phyloP scores from a whole-genome alignment of 2,113 vertebrate genomes.

The Colistium nudipinnis region DNA sequence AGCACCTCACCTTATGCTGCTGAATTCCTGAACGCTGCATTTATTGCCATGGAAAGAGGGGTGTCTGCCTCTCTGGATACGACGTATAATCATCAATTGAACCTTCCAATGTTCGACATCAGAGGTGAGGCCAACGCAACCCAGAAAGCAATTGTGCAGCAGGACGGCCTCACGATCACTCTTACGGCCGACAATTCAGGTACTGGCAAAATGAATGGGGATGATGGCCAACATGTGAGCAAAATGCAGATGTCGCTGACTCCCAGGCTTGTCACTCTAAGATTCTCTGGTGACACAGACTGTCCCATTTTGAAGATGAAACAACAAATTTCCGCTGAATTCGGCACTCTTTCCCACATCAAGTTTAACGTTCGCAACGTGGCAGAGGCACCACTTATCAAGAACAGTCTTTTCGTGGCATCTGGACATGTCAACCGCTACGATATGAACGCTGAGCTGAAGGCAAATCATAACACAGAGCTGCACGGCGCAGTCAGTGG shows the following conservation, averaged over 20 bases:
- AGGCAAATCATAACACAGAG: conserved; percentile 83
- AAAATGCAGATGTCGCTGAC: conserved; percentile 75
- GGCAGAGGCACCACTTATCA: conserved; percentile 80
- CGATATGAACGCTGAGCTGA: conserved; percentile 82
- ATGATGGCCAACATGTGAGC: conserved; percentile 84
- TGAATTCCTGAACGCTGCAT: conserved; percentile 68
- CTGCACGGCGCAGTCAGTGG: conserved; percentile 82
- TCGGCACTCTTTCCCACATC: conserved; percentile 69
- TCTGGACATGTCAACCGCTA: conserved; percentile 78
- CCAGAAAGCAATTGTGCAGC: conserved; percentile 77
- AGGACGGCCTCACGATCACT: conserved; percentile 74
- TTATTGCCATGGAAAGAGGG: conserved; percentile 80
- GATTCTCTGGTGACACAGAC: conserved; percentile 80
- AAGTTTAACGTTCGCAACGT: conserved; percentile 83
- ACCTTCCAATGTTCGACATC: conserved; percentile 77
- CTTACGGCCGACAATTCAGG: conserved; percentile 79
- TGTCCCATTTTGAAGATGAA: conserved; percentile 82
- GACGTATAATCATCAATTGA: conserved; percentile 83
- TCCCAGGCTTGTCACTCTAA: conserved; percentile 74
- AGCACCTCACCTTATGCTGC: conserved; percentile 77
- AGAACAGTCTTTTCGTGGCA: conserved; percentile 80
- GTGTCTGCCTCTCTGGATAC: conserved; percentile 82
- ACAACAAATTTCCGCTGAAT: conserved; percentile 82
- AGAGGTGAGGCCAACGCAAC: conserved; percentile 79
- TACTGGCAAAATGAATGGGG: conserved; percentile 79